A percentile compares a stretch with the other conserved stretches of the same genome.
phyloP scores from a whole-genome alignment of 2,797 vertebrate genomes.

The Danio albolineatus region DNA sequence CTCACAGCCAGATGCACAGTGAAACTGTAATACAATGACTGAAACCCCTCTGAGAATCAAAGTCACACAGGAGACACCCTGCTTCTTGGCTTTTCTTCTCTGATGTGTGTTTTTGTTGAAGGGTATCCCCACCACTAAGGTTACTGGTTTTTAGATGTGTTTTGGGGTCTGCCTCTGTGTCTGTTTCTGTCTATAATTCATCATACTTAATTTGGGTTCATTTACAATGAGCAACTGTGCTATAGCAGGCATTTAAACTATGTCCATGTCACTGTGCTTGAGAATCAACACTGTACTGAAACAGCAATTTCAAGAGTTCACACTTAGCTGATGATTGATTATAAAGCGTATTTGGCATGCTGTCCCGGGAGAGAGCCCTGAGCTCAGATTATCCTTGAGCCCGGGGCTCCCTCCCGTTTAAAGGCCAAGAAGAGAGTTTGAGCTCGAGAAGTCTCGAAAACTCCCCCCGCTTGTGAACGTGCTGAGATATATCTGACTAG shows the following conservation, averaged over 20 bases:
- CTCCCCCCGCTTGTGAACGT: too few relatives aligned
- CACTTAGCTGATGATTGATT: too few relatives aligned
- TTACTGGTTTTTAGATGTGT: neutral
- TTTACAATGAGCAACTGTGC: neutral
- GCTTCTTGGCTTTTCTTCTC: neutral
- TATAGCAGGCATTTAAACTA: neutral
- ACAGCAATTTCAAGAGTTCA: too few relatives aligned
- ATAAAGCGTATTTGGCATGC: too few relatives aligned
- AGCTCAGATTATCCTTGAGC: too few relatives aligned
- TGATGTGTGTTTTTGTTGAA: constrained; percentile 37
- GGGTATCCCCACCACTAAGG: constrained; percentile 33
- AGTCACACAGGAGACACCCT: constrained; percentile 3
- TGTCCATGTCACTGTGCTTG: too few relatives aligned
- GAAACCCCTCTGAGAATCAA: constrained; percentile 39
- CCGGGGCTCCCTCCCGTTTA: too few relatives aligned
- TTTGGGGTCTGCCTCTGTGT: neutral
- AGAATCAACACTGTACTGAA: too few relatives aligned
- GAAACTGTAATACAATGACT: constrained; percentile 55
- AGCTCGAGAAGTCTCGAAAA: too few relatives aligned
- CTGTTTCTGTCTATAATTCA: neutral
- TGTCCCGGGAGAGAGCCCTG: too few relatives aligned
- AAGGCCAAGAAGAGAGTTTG: too few relatives aligned
- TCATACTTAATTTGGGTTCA: neutral
- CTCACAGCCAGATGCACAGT: constrained; percentile 53
- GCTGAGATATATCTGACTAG: too few relatives aligned